Conservation (phyloP, 2,797 vertebrate genomes). For the Kryptopterus vitreolus region DNA sequence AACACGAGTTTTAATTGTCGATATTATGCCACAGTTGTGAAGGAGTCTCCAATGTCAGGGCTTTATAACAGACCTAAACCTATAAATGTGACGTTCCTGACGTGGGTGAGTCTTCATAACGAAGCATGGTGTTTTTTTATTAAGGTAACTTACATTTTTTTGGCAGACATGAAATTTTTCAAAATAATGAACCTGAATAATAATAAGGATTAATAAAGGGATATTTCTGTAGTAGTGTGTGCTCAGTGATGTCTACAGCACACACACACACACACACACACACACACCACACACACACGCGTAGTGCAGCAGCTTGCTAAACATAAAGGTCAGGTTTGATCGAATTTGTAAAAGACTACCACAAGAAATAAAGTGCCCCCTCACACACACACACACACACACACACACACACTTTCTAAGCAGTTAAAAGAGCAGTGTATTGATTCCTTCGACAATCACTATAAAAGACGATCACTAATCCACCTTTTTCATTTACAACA, state of each 20-base stretch:
- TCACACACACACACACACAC: no score
- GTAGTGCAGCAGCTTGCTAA: slow-evolving; percentile 13
- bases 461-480: neutral
- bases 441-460: neutral
- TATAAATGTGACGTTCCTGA: neutral
- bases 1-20: no score
- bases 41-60: neutral
- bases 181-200: no score
- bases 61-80: slow-evolving; percentile 8
- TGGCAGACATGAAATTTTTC: neutral
- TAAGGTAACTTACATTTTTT: no score
- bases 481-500: neutral
- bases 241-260: no score
- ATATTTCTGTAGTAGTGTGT: no score
- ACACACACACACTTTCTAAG: no score
- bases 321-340: slow-evolving; percentile 45
- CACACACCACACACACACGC: neutral
- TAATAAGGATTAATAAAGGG: no score
- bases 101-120: no score
- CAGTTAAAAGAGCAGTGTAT: slow-evolving; percentile 1
- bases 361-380: no score
- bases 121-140: no score
- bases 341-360: slow-evolving; percentile 8
- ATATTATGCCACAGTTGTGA: neutral
- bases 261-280: neutral